These are phyloP conservation scores for Hybos culiciformis DNA, from an alignment of 2,888 invertebrate genomes.

Conservation along the genomic window DNA sequence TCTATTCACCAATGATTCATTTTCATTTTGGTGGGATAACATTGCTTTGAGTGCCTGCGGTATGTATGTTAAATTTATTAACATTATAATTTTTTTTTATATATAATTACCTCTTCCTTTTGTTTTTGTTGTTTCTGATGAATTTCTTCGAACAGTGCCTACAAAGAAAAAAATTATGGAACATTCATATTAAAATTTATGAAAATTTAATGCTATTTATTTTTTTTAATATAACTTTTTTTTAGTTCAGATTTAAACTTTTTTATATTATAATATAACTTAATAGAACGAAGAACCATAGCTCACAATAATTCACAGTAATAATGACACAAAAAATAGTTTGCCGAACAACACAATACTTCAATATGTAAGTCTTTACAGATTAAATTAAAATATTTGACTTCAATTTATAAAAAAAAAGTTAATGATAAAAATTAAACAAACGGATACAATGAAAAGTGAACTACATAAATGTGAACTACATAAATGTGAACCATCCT, in stretches of 20 bases:
- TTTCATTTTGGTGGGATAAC: conserved; percentile 43
- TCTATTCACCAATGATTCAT: conserved; percentile 53
- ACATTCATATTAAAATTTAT: neutral
- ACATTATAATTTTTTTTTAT: conserved; percentile 5
- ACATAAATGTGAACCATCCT: too few species aligned
- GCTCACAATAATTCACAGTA: too few species aligned
- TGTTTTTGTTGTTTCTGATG: conserved; percentile 18
- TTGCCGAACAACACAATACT: too few species aligned
- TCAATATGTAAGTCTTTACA: too few species aligned
- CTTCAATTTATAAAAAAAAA: neutral
- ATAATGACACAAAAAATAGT: too few species aligned
- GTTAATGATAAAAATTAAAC: neutral
- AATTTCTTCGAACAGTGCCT: conserved; percentile 17
- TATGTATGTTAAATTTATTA: conserved; percentile 27
- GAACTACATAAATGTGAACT: too few species aligned
- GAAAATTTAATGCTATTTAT: neutral
- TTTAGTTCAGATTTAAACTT: too few species aligned
- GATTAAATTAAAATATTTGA: neutral
- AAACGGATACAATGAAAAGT: too few species aligned
- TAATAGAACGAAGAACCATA: too few species aligned
- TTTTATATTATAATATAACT: too few species aligned
- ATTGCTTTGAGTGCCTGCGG: conserved; percentile 41
- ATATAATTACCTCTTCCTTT: conserved; percentile 16
- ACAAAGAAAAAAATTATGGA: neutral
- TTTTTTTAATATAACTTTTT: neutral